A percentile compares a stretch with the other conserved stretches of the same genome.
phyloP scores from a whole-genome alignment of 1,140 invertebrate genomes.

The Listronotus bonariensis region DNA sequence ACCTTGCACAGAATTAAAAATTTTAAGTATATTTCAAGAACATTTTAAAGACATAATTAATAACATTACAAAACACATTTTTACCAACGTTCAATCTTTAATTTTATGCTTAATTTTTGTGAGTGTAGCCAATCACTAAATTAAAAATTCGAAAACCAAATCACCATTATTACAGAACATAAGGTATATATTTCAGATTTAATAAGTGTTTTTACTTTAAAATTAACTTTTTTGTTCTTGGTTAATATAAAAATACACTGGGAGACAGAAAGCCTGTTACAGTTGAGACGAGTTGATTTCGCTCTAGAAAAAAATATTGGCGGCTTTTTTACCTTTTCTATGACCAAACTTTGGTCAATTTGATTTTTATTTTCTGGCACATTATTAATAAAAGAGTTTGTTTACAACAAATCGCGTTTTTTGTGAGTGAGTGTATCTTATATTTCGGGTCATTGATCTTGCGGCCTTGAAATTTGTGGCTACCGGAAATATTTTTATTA shows the following conservation, averaged over 20 bases:
- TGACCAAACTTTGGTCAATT: too few relatives aligned
- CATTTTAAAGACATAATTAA: conserved; percentile 5
- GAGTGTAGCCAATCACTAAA: conserved; percentile 18
- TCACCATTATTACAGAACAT: conserved; percentile 6
- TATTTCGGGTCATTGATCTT: background rate
- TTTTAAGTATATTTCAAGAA: too few relatives aligned
- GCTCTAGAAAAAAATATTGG: too few relatives aligned
- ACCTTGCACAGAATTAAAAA: too few relatives aligned
- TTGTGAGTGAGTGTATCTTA: too few relatives aligned
- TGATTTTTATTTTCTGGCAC: too few relatives aligned
- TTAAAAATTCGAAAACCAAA: conserved; percentile 19
- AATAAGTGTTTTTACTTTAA: conserved; percentile 15
- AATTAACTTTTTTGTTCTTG: conserved; percentile 18
- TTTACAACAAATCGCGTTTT: too few relatives aligned
- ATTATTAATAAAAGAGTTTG: too few relatives aligned
- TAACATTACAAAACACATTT: background rate
- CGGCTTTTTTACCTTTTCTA: too few relatives aligned
- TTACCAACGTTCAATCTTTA: conserved; percentile 19
- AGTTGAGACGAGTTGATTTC: too few relatives aligned
- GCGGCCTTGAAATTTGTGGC: background rate
- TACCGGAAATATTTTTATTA: too few relatives aligned
- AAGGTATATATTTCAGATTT: conserved; percentile 14
- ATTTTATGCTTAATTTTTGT: conserved; percentile 25
- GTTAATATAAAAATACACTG: conserved; percentile 4
- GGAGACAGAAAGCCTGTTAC: too few relatives aligned